Percentiles rank a stretch among this genome's conserved stretches.
phyloP scores from a whole-genome alignment of 2,113 vertebrate genomes.

The Petrocephalus zakoni region DNA sequence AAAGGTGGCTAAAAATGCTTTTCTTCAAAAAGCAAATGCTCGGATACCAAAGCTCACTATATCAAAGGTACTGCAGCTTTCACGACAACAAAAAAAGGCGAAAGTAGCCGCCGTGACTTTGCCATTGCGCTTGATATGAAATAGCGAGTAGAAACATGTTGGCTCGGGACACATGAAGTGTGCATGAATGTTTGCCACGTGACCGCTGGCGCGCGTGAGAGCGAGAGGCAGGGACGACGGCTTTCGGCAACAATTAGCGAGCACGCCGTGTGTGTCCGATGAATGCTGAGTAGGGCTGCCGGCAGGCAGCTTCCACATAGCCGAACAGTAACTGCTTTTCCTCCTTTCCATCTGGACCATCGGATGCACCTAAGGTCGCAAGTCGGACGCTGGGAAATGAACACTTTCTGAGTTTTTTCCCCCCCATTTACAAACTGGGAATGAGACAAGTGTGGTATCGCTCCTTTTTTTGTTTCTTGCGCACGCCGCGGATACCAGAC shows the following conservation, averaged over 20 bases:
- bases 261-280: background rate
- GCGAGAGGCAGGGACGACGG: background rate
- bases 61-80: background rate
- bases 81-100: background rate
- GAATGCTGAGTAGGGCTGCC: background rate
- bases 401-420: slow-evolving; percentile 12
- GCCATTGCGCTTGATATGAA: background rate
- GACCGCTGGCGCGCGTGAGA: slow-evolving; percentile 12
- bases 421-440: background rate
- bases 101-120: background rate
- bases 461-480: slow-evolving; percentile 1
- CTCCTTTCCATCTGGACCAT: background rate
- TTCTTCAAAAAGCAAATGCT: background rate
- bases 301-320: background rate
- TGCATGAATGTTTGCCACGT: slow-evolving; percentile 16
- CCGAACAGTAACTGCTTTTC: background rate
- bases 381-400: slow-evolving; percentile 14
- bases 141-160: background rate
- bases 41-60: background rate
- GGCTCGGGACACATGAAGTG: background rate
- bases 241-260: slow-evolving; percentile 4
- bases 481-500: background rate
- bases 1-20: background rate
- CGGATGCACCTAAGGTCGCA: background rate
- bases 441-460: slow-evolving; percentile 6